Conservation (phyloP, 2,888 invertebrate genomes). For the Aporophyla nigra region DNA sequence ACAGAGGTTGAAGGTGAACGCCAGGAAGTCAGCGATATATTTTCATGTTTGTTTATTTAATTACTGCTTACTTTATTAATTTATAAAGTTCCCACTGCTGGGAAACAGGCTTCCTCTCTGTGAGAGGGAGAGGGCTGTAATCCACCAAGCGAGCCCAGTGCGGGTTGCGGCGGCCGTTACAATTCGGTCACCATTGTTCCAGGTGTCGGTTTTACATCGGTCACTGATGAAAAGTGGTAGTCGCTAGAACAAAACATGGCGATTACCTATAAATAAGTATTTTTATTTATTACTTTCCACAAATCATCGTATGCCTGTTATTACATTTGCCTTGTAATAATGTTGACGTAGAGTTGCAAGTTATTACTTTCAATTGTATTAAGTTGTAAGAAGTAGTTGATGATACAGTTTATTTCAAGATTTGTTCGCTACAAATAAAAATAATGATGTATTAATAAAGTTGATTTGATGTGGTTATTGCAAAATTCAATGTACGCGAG, state of each 20-base stretch:
- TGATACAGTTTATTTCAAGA: neutral
- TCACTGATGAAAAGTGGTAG: neutral
- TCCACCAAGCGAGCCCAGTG: no score
- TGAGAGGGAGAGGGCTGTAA: no score
- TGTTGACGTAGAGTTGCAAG: neutral
- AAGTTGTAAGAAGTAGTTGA: neutral
- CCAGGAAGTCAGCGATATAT: neutral
- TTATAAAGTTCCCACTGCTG: neutral
- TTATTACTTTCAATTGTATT: neutral
- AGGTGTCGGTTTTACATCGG: neutral
- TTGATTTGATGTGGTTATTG: slow-evolving; percentile 39
- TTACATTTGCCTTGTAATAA: neutral
- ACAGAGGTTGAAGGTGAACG: slow-evolving; percentile 9
- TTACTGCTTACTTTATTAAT: slow-evolving; percentile 6
- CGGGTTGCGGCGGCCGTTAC: no score
- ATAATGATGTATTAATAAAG: slow-evolving; percentile 30
- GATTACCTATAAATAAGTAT: neutral
- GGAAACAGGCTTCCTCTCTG: no score
- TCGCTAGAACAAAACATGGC: neutral
- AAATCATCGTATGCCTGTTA: neutral
- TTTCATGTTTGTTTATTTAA: neutral
- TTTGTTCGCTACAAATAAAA: slow-evolving; percentile 14
- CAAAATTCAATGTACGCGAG: slow-evolving; percentile 26
- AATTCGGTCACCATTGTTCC: no score
- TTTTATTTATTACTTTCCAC: neutral